Base-by-base conservation (phyloP, 1,140 invertebrate species). In the Theocolax elegans region DNA sequence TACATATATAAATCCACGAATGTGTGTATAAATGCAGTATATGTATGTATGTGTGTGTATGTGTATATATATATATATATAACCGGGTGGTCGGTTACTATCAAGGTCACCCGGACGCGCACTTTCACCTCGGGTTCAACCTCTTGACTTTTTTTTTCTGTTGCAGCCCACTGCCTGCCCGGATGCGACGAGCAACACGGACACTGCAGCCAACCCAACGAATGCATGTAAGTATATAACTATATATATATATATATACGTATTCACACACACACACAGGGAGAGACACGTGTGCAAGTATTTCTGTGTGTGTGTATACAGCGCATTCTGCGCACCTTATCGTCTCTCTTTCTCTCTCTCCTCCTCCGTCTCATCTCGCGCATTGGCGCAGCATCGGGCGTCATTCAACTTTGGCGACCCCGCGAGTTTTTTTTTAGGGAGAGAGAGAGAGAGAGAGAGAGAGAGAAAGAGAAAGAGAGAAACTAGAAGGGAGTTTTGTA, bases 151-250 rank as follows among this genome's bases (percentile, higher is more conserved):
- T 84, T 84, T 80, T 84, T 80, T 53, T 80, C 77, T 90, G 87
- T 94, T 94, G 80, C 91, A 97, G 95, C 94, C 80, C 92, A 93
- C 79, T 99, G 97, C 87, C 87, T 92, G 81, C 90, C 94, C 81
- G 96, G 96, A 81, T 99, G 97, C 88, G 91, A 96, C 86, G 85
- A 90, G 60, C 89, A 92, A 79, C 94, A 97, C 86, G 97, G 97
- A 80, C 91, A 93, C 84, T 99, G 97, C 89, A 91, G 90, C 77
- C 90, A 90, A 82, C 96, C 97, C 76, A 94, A 96, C 87, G 94
- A 97, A 88, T 98, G 96, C 94, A 91, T 90, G 96, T 97, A 90
- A 94, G 95, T 96, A 91, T 81, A 60, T 72, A 75, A 6, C 4
- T 35, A 35, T 35, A 35, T 35, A 35, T 35, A 23, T 48, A 74